Base-by-base conservation (phyloP, 2,113 vertebrate species). In the Lophius piscatorius region DNA sequence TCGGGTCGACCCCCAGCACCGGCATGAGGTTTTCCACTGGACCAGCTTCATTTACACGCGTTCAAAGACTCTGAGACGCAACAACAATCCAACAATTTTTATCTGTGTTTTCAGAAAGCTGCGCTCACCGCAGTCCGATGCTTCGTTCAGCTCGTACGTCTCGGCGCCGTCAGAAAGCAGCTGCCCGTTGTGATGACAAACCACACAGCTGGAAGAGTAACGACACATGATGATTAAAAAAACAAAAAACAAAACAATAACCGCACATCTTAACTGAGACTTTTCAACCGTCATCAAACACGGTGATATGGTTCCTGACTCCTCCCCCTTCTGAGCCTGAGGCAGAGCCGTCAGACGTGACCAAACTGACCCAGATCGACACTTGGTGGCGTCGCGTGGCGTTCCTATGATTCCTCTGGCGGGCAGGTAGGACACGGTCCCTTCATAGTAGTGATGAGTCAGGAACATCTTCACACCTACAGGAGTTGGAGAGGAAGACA, bases 381-480 rank as follows among this genome's bases (percentile, higher is more conserved):
- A 99, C 70, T 63, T 88, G 26, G 81, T 78, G 59, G 74, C 61
- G 56, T 98, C 97, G 61, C 94, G 81, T 6, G 97, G 97, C 16
- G 92, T 95, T 36, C 95, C 94, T 1, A 89, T 23, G 0, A 88
- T 73, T 49, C 86, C 91, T 44, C 82, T 90, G 8, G 95, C 95
- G 0, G 94, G 95, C 52, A 96, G 91, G 80, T 94, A 97, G 20
- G 91, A 93, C 67, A 98, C 90, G 0, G 93, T 93, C 59, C 96
- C 97, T 70, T 98, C 96, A 8, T 99, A 99, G 84, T 86, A 95
- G 75, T 94, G 94, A 85, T 98, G 96, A 14, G 94, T 94, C 54
- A 99, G 91, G 54, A 99, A 98, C 28, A 92, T 96, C 90, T 99
- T 98, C 78, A 96, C 34, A 52, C 97, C 97, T 98, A n/a, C n/a